Evolutionary conservation across 2,797 vertebrate species (phyloP), one percentile per base, ranked within the genome.

Genomic region (Falco rusticolus): DNA sequence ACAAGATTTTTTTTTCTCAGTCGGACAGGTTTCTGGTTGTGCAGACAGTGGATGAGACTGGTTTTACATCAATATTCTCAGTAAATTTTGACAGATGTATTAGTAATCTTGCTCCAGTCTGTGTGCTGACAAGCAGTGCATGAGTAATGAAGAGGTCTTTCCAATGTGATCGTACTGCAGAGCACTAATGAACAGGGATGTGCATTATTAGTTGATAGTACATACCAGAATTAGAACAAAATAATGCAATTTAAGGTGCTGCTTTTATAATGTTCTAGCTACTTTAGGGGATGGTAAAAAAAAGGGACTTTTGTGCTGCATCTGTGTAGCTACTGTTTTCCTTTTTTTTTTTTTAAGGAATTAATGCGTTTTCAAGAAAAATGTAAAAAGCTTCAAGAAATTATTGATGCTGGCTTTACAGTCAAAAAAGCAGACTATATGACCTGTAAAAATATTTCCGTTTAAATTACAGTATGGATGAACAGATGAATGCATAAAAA

Each of bases 111-210:
- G 71, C 87, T 95, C 41, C 63, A 78, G 93, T 90, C 81, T 89
- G 65, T 92, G 84, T 90, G 54, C 93, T 96, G 94, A 97, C 95
- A 96, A 97, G 95, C 78, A 93, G 80, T 66, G 89, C 93, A 76
- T 97, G 92, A 97, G 69, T 96, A 97, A 97, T 96, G 94, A 94
- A 54, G 77, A 95, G 94, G 93, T 91, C 94, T 94, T 90, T 93
- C 72, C 86, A 96, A 93, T 89, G 92, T 94, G 87, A 90, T 81
- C 79, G 84, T 78, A 16, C 75, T 79, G 84, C 17, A 17, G 68
- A 84, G 83, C 83, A 51, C 84, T 97, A 91, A 96, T 93, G 85
- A 96, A 87, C 84, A 92, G 68, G 39, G 79, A 86, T 95, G 48
- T 96, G 53, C 60, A 3, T 92, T 97, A 85, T 96, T 89, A 87